phyloP scores from a whole-genome alignment of 1,140 invertebrate species.

The Brachionus paranguensis region DNA sequence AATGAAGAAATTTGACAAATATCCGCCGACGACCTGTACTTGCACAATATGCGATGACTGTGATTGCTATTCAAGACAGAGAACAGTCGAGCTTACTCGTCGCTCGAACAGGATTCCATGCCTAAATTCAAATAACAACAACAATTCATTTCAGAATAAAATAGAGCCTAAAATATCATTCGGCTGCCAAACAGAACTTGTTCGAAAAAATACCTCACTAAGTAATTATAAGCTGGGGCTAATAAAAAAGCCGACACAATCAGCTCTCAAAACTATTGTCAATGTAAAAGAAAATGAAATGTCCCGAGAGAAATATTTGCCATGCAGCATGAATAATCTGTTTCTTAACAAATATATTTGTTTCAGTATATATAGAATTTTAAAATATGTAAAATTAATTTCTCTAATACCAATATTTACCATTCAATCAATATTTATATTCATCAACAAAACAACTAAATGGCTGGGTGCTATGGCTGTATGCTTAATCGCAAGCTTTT shows the following conservation, averaged over 20 bases:
- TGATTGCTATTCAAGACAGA: neutral
- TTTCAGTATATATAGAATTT: neutral
- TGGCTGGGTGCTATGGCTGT: neutral
- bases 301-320: neutral
- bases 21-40: neutral
- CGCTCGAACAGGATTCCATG: neutral
- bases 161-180: neutral
- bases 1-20: neutral
- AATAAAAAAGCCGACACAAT: neutral
- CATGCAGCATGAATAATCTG: neutral
- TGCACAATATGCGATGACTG: neutral
- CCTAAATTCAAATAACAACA: conserved; percentile 6
- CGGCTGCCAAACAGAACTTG: neutral
- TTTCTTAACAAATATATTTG: neutral
- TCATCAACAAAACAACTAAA: neutral
- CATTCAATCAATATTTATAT: conserved; percentile 8
- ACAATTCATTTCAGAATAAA: neutral
- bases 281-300: neutral
- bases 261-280: neutral
- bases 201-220: neutral
- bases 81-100: neutral
- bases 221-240: neutral
- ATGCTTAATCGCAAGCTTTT: neutral
- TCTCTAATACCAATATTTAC: conserved; percentile 8
- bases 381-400: conserved; percentile 31